Percentiles rank a stretch among this genome's conserved stretches.
Evolutionary conservation across 2,888 invertebrate genomes (phyloP).

Genomic region (Trissoscelio sp.): DNA sequence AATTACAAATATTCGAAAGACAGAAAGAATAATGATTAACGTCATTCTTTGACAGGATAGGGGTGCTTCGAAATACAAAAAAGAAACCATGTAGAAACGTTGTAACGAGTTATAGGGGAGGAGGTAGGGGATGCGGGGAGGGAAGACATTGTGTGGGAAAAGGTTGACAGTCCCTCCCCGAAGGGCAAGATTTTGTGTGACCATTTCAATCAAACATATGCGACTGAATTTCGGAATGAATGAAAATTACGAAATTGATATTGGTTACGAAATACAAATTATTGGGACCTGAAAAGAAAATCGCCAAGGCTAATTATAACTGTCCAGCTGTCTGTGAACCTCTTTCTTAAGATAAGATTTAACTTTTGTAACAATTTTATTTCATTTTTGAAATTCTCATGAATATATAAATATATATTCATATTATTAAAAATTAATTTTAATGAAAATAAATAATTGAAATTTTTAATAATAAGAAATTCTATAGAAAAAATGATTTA

Average conservation of each 20-base stretch:
- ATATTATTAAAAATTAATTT: too few relatives aligned
- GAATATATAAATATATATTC: too few relatives aligned
- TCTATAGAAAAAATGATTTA: too few relatives aligned
- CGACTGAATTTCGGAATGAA: conserved; percentile 10
- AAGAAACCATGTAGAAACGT: conserved; percentile 22
- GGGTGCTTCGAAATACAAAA: conserved; percentile 52
- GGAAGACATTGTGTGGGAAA: conserved; percentile 49
- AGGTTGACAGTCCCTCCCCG: conserved; percentile 35
- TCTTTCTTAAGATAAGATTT: not conserved
- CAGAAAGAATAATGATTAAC: conserved; percentile 47
- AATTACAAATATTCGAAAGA: conserved; percentile 18
- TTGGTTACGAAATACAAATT: conserved; percentile 12
- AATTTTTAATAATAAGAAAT: too few relatives aligned
- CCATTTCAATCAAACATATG: conserved; percentile 47
- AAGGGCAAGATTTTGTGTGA: conserved; percentile 35
- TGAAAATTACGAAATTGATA: conserved; percentile 9
- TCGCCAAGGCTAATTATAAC: conserved; percentile 11
- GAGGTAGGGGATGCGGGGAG: not conserved
- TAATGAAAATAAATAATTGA: too few relatives aligned
- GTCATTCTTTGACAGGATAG: conserved; percentile 48
- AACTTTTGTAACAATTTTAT: not conserved
- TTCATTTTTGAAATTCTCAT: too few relatives aligned
- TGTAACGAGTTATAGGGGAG: conserved; percentile 16
- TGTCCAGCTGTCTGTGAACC: conserved; percentile 6
- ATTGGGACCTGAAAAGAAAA: not conserved